phyloP scores from a whole-genome alignment of 2,888 invertebrate species.

The Drosophila yooni region DNA sequence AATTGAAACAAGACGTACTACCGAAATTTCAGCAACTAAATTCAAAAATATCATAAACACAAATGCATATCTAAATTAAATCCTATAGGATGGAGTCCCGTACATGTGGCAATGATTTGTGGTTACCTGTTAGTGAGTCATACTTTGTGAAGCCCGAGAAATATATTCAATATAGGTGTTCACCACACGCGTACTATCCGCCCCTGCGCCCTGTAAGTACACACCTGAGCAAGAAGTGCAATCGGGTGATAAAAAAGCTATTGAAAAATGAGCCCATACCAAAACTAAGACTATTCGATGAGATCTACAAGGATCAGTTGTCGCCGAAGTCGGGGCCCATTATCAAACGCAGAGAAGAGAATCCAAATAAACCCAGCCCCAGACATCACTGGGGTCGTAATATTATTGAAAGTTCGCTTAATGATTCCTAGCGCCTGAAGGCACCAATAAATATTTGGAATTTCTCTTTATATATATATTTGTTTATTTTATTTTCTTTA shows the following conservation, averaged over 20 bases:
- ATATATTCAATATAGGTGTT: neutral
- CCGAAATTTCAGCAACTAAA: neutral
- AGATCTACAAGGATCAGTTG: neutral
- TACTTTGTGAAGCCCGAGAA: neutral
- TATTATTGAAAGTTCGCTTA: slow-evolving; percentile 21
- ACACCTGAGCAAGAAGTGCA: neutral
- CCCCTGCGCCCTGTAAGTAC: neutral
- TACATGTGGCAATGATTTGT: slow-evolving; percentile 26
- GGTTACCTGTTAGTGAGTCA: slow-evolving; percentile 8
- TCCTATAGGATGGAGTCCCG: slow-evolving; percentile 2
- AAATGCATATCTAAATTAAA: neutral
- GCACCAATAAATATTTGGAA: neutral
- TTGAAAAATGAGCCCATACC: slow-evolving; percentile 10
- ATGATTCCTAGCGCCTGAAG: neutral
- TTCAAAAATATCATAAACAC: neutral
- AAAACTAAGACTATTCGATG: slow-evolving; percentile 26
- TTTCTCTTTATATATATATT: neutral
- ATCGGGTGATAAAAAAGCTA: fast-evolving
- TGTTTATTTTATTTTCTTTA: neutral
- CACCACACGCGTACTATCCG: neutral
- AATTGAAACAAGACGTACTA: no score
- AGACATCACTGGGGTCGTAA: slow-evolving; percentile 43
- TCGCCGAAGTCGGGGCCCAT: neutral
- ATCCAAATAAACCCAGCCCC: neutral
- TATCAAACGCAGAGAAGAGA: neutral